Base-by-base conservation (phyloP, 2,113 vertebrate species). In the Pelecanus crispus region DNA sequence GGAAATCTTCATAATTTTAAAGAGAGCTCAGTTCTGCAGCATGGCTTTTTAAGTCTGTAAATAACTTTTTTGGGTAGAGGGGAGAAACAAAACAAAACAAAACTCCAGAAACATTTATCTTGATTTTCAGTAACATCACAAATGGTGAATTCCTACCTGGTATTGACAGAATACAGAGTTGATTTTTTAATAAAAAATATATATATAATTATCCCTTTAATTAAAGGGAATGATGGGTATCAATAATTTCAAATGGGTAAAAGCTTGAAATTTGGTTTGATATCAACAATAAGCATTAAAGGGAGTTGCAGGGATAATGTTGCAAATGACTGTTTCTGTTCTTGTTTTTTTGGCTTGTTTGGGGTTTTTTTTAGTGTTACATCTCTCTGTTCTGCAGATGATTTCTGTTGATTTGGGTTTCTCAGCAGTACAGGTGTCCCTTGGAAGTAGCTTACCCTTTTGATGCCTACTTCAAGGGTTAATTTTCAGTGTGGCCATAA, bases 1-100 rank as follows among this genome's bases (percentile, higher is more conserved):
- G 99, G 98, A 98, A 98, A 98, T 98, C 99, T 99, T 99, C 98
- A 99, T 99, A 98, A 99, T 99, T 99, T 99, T 99, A 98, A 98
- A 98, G 98, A 98, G 98, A 98, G 93, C 97, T 97, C 96, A 94
- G 98, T 98, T 99, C 99, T 99, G 98, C 98, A 98, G 99, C 99
- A 99, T 99, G 99, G 98, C 98, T 97, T 99, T 99, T 99, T 99
- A 98, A 98, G 98, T 99, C 98, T 99, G 99, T 99, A 99, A 99
- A 99, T 99, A 99, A 98, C 98, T 99, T 99, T 99, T 97, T 95
- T 78, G 93, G 94, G 96, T 97, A 96, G 95, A 94, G 91, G 94
- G 95, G 92, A 95, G 93, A 95, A 95, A 97, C 86, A 98, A 99
- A 99, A 98, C 91, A 96, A 96, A 95, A 93, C 95, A 77, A 82